These are phyloP conservation scores for Holacanthus passer DNA, from an alignment of 2,113 vertebrate species.

Conservation along the genomic window DNA sequence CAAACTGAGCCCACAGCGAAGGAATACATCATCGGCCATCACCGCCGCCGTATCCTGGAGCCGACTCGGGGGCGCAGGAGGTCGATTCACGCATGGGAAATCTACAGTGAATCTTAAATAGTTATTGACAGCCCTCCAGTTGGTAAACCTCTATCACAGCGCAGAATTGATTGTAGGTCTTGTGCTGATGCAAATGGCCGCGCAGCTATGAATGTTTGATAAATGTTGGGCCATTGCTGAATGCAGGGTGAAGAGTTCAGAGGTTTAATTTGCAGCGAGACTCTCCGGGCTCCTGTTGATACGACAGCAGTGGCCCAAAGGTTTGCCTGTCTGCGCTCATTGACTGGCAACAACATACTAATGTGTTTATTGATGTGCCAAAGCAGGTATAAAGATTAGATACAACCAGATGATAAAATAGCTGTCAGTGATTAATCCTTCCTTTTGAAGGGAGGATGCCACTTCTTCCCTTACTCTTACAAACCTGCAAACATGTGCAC, in stretches of 20 bases:
- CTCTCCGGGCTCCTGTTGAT: constrained; percentile 39
- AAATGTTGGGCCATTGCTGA: constrained; percentile 53
- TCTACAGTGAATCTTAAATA: constrained; percentile 66
- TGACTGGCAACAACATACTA: constrained; percentile 60
- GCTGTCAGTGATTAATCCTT: constrained; percentile 28
- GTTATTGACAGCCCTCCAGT: constrained; percentile 69
- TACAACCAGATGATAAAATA: constrained; percentile 53
- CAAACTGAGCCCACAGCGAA: background rate
- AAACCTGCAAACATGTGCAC: background rate
- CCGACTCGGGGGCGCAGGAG: constrained; percentile 3
- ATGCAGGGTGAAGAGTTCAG: constrained; percentile 73
- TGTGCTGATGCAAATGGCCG: constrained; percentile 63
- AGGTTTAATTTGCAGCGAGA: constrained; percentile 59
- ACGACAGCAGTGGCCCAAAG: constrained; percentile 27
- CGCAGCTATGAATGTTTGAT: constrained; percentile 71
- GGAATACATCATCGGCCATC: constrained; percentile 33
- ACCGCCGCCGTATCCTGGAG: constrained; percentile 14
- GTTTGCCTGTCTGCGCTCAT: constrained; percentile 51
- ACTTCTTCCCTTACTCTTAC: background rate
- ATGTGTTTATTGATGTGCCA: constrained; percentile 70
- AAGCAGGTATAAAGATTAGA: constrained; percentile 41
- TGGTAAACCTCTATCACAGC: constrained; percentile 60
- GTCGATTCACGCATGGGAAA: constrained; percentile 52
- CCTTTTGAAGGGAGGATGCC: background rate
- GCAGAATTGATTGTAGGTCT: constrained; percentile 66